phyloP scores from a whole-genome alignment of 2,888 invertebrate species.

The Ormyrus pomaceus region DNA sequence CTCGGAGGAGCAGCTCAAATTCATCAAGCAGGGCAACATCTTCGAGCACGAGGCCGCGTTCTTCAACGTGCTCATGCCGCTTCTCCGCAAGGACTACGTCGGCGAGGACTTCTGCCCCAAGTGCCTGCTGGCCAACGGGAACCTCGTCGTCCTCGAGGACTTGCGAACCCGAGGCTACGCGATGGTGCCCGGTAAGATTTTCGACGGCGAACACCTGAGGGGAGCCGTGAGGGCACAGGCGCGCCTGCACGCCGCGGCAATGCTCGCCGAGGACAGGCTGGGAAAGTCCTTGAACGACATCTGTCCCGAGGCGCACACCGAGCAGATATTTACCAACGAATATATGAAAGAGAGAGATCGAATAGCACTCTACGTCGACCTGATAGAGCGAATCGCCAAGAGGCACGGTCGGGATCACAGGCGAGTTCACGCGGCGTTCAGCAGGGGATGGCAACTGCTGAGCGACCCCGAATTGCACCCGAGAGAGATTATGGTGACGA shows the following conservation, averaged over 20 bases:
- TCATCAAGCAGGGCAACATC: conserved; percentile 75
- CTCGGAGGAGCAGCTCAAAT: conserved; percentile 27
- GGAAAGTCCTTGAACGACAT: conserved; percentile 3
- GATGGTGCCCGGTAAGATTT: conserved; percentile 59
- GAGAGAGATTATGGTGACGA: too few relatives aligned
- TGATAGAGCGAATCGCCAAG: neutral
- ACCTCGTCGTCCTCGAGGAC: conserved; percentile 75
- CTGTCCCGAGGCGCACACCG: conserved; percentile 3
- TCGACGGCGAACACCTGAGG: conserved; percentile 59
- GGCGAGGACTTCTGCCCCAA: conserved; percentile 60
- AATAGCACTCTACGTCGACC: neutral
- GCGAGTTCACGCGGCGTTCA: neutral
- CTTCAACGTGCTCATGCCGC: conserved; percentile 72
- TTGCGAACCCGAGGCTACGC: conserved; percentile 67
- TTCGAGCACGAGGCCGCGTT: conserved; percentile 77
- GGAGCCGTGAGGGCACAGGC: conserved; percentile 63
- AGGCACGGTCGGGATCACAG: neutral
- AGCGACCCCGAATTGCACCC: too few relatives aligned
- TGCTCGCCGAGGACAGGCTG: conserved; percentile 62
- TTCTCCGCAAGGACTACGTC: neutral
- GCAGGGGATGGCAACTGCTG: neutral
- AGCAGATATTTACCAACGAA: neutral
- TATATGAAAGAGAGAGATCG: too few relatives aligned
- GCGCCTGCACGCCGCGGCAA: conserved; percentile 65
- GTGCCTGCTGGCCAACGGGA: conserved; percentile 68